Base-by-base conservation (phyloP, 2,888 invertebrate genomes). In the Euproctis similis region DNA sequence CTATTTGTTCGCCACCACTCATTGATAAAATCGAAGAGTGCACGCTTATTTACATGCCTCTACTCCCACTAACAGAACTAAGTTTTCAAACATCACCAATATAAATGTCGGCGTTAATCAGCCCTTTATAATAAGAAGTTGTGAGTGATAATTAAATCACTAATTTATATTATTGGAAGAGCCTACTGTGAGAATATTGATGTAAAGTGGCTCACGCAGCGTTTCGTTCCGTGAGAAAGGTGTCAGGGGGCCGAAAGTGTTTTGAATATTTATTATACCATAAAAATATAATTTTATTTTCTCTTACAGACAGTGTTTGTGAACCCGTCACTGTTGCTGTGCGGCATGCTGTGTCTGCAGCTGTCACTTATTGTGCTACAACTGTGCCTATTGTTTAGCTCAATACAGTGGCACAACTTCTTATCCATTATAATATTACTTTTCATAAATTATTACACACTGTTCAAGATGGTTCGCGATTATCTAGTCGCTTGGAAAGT, bases 321-420 rank as follows among this genome's bases (percentile, higher is more conserved):
- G 56, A 93, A 95, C 68, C 97, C 97, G 8, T 90, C 94, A 7
- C 84, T 88, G 38, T 84, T 95, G 26, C 86, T 94, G 26, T 91
- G 92, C 55, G 82, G 90, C 24, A 76, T 95, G 28, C 86, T 96
- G 12, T 87, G 89, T 9, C 70, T 95, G 9, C 93, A 94, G 53
- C 70, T 90, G 2, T 73, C 87, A 1, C 74, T 93, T 12, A 89
- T 97, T 24, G 66, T 91, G 1, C 86, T 92, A 24, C 94, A 97
- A 72, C 84, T 98, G 34, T 87, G 91, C 28, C 85, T 95, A 16
- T 78, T 98, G 7, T 87, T 94, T 49, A 88, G 92, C 42, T 91
- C 92, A 8, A 87, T 90, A 19, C 93, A 96, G 50, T 98, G 98
- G 98, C 94, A 97, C 77, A 93, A 95, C 65, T 90, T 96, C 36